Base-by-base conservation (phyloP, 2,113 vertebrate genomes). In the Cryptotis parvus region DNA sequence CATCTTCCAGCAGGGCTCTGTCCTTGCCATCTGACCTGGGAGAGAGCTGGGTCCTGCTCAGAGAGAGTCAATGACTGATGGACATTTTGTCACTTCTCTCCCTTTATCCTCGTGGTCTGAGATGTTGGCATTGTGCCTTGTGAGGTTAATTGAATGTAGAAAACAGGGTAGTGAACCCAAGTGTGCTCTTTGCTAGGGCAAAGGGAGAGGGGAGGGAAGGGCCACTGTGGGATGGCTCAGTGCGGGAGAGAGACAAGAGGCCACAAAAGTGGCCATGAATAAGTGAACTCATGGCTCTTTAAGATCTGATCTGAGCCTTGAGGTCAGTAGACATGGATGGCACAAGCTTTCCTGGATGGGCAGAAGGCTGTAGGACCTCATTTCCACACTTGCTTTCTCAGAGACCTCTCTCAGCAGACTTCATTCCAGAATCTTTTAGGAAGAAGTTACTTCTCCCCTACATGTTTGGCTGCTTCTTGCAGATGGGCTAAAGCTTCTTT, bases 401-500 rank as follows among this genome's bases (percentile, higher is more conserved):
- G 18, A 79, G 55, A 9, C 16, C 9, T 29, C 63, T 29, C 27
- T 65, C 27, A 29, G 63, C 55, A 58, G 55, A 58, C 16, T 31
- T 29, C 27, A 65, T 89, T 58, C 22, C 10, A 41, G 37, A 81
- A 33, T 73, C 86, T 77, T 90, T 26, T 79, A 58, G 35, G 69
- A 27, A 63, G 35, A 4, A 33, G 24, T 49, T n/a, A 63, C 6
- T 80, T 89, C 39, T 27, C 4, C 33, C n/a, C 84, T 85, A 87
- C 66, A 85, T 43, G 41, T 9, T 31, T 37, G 27, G 3, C 35
- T 65, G 29, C 16, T 70, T 41, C 68, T 89, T 45, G 39, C 45
- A 81, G 43, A 80, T 10, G 74, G 61, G 20, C 39, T 90, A 10
- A 3, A 37, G 35, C 22, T 91, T 87, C 39, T 75, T 86, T 92